phyloP scores from a whole-genome alignment of 2,888 invertebrate genomes.

The Ophion ellenae region DNA sequence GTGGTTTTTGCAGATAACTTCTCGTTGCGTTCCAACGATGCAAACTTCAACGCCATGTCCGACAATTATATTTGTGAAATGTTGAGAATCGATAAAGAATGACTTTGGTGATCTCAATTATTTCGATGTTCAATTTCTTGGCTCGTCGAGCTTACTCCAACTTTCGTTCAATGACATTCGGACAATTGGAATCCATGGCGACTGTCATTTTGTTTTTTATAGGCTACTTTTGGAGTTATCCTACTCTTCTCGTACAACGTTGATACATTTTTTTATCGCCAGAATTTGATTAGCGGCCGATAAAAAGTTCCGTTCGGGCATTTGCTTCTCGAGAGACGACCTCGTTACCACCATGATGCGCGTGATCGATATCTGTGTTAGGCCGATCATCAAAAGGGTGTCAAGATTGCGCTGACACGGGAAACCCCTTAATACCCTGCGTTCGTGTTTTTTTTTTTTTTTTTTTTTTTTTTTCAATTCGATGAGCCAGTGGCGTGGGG shows the following conservation, averaged over 20 bases:
- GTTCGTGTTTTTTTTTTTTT: background rate
- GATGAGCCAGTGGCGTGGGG: background rate
- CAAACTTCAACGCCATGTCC: background rate
- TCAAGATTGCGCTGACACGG: background rate
- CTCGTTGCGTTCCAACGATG: too few species aligned
- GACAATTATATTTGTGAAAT: background rate
- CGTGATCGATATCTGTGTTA: background rate
- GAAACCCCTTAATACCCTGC: background rate
- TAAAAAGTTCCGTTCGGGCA: background rate
- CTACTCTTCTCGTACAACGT: background rate
- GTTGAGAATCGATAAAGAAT: background rate
- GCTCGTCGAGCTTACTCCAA: background rate
- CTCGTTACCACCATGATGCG: background rate
- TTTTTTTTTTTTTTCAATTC: too few species aligned
- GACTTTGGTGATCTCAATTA: background rate
- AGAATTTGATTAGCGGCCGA: slow-evolving; percentile 3
- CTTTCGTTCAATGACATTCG: background rate
- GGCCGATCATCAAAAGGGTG: slow-evolving; percentile 7
- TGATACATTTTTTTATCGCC: slow-evolving; percentile 8
- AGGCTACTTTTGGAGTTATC: background rate
- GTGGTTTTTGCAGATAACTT: too few species aligned
- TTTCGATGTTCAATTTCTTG: background rate
- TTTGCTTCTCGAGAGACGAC: slow-evolving; percentile 1
- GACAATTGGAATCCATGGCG: background rate
- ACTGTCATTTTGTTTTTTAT: too few species aligned